Evolutionary conservation across 2,888 invertebrate species (phyloP).

Genomic region (Agriopis leucophaearia): DNA sequence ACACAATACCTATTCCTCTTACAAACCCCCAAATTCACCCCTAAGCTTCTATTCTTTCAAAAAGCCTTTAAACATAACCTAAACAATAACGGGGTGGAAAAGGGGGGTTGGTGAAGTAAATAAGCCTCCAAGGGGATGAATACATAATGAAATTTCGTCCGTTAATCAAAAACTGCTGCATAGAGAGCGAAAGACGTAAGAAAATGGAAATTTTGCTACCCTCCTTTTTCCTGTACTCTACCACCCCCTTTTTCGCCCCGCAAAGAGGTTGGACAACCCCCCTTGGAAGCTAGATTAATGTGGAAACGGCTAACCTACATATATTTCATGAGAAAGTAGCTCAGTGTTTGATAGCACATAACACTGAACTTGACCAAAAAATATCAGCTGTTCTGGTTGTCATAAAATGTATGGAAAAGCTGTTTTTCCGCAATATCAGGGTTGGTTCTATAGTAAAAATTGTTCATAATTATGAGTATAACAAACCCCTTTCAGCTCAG

Average conservation of each 20-base stretch:
- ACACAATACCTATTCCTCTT: slow-evolving; percentile 10
- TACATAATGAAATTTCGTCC: slow-evolving; percentile 85
- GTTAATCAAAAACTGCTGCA: slow-evolving; percentile 86
- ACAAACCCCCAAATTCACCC: slow-evolving; percentile 21
- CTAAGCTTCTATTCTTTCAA: slow-evolving; percentile 31
- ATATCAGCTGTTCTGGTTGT: too few relatives aligned
- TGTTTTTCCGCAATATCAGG: too few relatives aligned
- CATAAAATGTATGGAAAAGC: too few relatives aligned
- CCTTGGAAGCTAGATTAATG: slow-evolving; percentile 46
- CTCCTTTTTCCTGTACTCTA: slow-evolving; percentile 84
- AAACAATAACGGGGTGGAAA: slow-evolving; percentile 42
- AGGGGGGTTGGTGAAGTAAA: slow-evolving; percentile 43
- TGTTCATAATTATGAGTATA: too few relatives aligned
- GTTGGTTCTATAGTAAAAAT: too few relatives aligned
- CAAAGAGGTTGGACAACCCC: slow-evolving; percentile 74
- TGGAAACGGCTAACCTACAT: slow-evolving; percentile 56
- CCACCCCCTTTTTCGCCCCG: slow-evolving; percentile 75
- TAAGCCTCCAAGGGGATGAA: slow-evolving; percentile 74
- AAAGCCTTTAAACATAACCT: slow-evolving; percentile 38
- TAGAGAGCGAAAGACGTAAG: slow-evolving; percentile 83
- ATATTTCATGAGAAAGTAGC: neutral
- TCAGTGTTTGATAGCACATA: too few relatives aligned
- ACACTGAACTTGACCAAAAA: too few relatives aligned
- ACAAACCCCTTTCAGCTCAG: too few relatives aligned
- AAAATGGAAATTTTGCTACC: slow-evolving; percentile 86